Conservation (phyloP, 2,113 vertebrate species). For the Aramus guarauna region DNA sequence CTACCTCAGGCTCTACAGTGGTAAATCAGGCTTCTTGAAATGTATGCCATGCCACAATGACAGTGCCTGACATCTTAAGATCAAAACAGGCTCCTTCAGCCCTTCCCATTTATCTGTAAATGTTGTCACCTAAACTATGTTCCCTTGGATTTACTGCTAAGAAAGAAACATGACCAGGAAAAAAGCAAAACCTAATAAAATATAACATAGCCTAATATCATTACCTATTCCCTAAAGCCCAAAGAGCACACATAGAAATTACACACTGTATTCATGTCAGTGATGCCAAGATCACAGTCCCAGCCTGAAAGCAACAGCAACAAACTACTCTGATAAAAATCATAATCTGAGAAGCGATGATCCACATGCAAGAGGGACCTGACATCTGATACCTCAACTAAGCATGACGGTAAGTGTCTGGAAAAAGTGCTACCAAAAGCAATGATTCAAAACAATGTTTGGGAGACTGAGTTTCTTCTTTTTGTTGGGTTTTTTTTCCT, state of each 20-base stretch:
- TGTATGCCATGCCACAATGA: neutral
- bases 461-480: neutral
- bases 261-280: too few species aligned
- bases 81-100: neutral
- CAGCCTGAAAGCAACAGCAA: neutral
- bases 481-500: neutral
- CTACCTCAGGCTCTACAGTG: neutral
- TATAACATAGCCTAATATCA: too few species aligned
- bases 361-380: neutral
- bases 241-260: neutral
- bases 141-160: neutral
- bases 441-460: neutral
- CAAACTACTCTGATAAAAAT: neutral
- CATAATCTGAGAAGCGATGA: neutral
- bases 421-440: neutral
- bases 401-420: neutral
- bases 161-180: neutral
- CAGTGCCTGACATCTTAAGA: neutral
- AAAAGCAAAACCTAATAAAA: neutral
- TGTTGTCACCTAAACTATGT: neutral
- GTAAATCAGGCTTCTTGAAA: neutral
- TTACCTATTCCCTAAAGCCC: neutral
- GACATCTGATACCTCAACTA: neutral
- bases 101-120: neutral
- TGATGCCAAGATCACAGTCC: neutral